Conservation (phyloP, 2,113 vertebrate genomes). For the Paracanthobrama guichenoti region DNA sequence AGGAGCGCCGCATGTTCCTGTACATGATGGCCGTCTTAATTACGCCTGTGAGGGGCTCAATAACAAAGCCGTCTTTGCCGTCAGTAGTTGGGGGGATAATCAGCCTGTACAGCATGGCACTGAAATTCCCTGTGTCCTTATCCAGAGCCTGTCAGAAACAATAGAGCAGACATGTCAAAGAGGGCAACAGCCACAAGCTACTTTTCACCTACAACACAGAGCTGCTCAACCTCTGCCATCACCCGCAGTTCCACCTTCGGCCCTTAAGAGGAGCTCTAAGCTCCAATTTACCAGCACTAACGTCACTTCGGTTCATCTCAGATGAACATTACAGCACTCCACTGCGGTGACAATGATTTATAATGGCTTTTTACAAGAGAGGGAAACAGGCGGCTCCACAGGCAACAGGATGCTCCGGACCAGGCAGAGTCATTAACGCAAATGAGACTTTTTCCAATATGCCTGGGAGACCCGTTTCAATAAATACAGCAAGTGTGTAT, state of each 20-base stretch:
- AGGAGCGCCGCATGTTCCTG: slow-evolving; percentile 94
- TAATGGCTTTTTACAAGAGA: slow-evolving; percentile 46
- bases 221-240: not conserved
- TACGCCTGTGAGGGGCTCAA: slow-evolving; percentile 87
- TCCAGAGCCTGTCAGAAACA: slow-evolving; percentile 82
- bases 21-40: slow-evolving; percentile 98
- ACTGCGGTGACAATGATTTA: slow-evolving; percentile 58
- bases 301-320: slow-evolving; percentile 5
- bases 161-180: slow-evolving; percentile 31
- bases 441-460: slow-evolving; percentile 53
- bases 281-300: slow-evolving; percentile 31
- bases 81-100: slow-evolving; percentile 84
- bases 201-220: slow-evolving; percentile 17
- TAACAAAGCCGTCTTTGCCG: slow-evolving; percentile 91
- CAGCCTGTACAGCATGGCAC: slow-evolving; percentile 87
- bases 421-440: slow-evolving; percentile 53
- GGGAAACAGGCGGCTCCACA: slow-evolving; percentile 16
- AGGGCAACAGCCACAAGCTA: slow-evolving; percentile 28
- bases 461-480: slow-evolving; percentile 40
- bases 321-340: slow-evolving; percentile 34
- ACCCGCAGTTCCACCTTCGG: not conserved
- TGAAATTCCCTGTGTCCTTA: slow-evolving; percentile 95
- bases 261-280: slow-evolving; percentile 24
- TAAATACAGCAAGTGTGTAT: slow-evolving; percentile 38
- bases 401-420: slow-evolving; percentile 40